Percentiles rank a stretch among this genome's conserved stretches.
Conservation (phyloP, 2,113 vertebrate genomes). For the Bucco capensis region DNA sequence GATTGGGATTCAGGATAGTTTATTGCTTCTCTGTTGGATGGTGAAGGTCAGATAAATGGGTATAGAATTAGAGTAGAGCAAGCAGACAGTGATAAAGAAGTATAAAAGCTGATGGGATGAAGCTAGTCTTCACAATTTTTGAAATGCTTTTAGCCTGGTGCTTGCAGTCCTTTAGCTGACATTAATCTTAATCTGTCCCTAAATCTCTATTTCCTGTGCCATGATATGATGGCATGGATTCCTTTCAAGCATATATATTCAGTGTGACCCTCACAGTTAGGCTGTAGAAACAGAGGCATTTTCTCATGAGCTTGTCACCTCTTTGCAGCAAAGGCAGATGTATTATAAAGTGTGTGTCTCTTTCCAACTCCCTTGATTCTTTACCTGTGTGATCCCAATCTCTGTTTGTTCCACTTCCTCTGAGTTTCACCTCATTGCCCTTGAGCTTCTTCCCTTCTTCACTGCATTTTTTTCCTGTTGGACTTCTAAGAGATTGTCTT, state of each 20-base stretch:
- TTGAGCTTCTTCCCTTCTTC: background rate
- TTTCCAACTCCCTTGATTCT: background rate
- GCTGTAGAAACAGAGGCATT: background rate
- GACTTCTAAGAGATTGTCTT: background rate
- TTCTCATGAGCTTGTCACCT: background rate
- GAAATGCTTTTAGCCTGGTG: background rate
- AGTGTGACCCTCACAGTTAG: background rate
- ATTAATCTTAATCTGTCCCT: background rate
- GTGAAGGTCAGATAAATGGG: background rate
- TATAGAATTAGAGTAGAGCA: background rate
- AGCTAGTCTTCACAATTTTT: background rate
- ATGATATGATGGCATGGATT: background rate
- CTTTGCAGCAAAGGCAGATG: background rate
- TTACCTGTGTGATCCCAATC: background rate
- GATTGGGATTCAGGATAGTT: background rate
- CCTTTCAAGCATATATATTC: background rate
- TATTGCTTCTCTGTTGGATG: background rate
- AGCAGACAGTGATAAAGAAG: background rate
- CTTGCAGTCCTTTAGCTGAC: background rate
- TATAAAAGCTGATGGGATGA: background rate
- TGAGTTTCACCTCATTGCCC: conserved; percentile 24
- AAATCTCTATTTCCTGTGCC: background rate
- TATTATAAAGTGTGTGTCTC: background rate
- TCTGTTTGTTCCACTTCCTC: conserved; percentile 18
- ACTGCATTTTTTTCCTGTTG: background rate